These are phyloP conservation scores for Mactromeris polynyma DNA, from an alignment of 2,888 invertebrate species.

Conservation along the genomic window DNA sequence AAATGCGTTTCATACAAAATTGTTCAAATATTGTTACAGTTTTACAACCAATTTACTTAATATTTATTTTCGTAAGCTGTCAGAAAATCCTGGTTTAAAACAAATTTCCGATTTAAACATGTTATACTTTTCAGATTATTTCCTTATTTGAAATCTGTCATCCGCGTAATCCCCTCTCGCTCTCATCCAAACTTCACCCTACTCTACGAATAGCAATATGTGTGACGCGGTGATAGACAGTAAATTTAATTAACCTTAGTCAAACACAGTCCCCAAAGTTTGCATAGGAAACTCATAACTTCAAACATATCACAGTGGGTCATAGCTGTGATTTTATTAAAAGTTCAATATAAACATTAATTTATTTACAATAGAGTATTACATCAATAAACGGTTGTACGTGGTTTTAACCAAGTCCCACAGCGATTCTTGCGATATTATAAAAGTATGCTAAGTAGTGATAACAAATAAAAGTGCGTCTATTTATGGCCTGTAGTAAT, in stretches of 20 bases:
- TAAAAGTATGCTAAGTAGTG: neutral
- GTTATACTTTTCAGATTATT: neutral
- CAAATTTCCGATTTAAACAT: neutral
- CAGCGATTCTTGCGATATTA: neutral
- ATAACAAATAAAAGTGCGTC: neutral
- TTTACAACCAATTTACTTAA: neutral
- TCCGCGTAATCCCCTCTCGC: neutral
- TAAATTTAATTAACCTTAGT: neutral
- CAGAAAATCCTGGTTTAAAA: neutral
- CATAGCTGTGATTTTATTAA: slow-evolving; percentile 8
- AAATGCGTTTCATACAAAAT: neutral
- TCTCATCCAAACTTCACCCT: neutral
- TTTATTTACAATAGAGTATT: neutral
- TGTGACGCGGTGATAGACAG: neutral
- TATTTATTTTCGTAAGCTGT: neutral
- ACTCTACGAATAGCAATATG: neutral
- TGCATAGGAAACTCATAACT: neutral
- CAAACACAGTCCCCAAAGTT: neutral
- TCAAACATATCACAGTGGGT: neutral
- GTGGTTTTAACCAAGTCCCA: too few relatives aligned
- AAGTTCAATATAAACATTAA: neutral
- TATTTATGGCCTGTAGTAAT: neutral
- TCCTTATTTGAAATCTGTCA: neutral
- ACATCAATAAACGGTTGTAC: neutral
- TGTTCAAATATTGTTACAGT: neutral